Conservation (phyloP, 2,888 invertebrate species). For the Drosophila gaucha region DNA sequence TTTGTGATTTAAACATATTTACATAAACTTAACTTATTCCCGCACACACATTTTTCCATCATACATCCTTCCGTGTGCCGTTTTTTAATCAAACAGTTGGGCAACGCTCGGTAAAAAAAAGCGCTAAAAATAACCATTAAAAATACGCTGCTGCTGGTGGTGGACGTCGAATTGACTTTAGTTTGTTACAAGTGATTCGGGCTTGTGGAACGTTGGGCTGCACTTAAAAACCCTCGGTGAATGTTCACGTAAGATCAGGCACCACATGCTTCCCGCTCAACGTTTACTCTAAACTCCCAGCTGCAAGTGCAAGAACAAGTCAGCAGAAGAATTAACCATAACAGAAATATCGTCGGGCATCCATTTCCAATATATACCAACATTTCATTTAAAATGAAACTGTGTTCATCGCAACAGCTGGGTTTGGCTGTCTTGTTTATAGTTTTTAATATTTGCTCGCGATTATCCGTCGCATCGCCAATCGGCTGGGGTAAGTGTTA, state of each 20-base stretch:
- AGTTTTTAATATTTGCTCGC: conserved; percentile 14
- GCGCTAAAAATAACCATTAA: conserved; percentile 7
- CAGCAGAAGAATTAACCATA: not conserved
- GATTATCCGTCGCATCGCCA: conserved; percentile 40
- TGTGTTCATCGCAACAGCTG: conserved; percentile 22
- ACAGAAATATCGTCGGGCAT: conserved; percentile 5
- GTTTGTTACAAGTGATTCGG: conserved; percentile 24
- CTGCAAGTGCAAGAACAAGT: conserved; percentile 8
- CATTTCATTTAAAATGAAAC: conserved; percentile 38
- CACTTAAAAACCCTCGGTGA: conserved; percentile 11
- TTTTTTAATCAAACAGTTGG: not conserved
- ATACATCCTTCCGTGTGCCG: not conserved
- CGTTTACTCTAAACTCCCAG: conserved; percentile 14
- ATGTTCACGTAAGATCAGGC: conserved; percentile 40
- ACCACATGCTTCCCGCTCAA: conserved; percentile 35
- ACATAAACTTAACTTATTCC: no score
- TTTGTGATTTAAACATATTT: no score
- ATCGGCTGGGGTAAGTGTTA: conserved; percentile 64
- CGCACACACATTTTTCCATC: no score
- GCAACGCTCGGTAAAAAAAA: conserved; percentile 5
- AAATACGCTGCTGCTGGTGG: not conserved
- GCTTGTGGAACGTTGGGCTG: conserved; percentile 7
- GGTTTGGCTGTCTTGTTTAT: conserved; percentile 21
- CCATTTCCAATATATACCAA: conserved; percentile 2
- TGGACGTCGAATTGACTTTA: not conserved